Conservation (phyloP, 2,888 invertebrate species). For the Synanthedon vespiformis region DNA sequence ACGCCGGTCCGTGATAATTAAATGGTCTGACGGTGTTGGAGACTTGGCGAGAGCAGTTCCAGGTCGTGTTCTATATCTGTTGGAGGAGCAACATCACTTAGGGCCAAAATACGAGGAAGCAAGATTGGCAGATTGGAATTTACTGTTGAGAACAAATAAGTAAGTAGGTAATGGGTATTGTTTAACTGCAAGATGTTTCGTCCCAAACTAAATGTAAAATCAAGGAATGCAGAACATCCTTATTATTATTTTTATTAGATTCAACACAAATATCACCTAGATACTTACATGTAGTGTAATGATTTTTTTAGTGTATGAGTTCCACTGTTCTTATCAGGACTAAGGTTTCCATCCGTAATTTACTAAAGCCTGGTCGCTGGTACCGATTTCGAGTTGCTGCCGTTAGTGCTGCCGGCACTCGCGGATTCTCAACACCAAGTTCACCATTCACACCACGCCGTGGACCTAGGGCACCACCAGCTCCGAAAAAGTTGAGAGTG, state of each 20-base stretch:
- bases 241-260: too few relatives aligned
- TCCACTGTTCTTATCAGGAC: constrained; percentile 32
- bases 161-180: constrained; percentile 16
- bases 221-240: too few relatives aligned
- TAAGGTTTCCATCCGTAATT: constrained; percentile 62
- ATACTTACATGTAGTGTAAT: too few relatives aligned
- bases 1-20: constrained; percentile 56
- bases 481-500: constrained; percentile 72
- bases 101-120: constrained; percentile 75
- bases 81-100: constrained; percentile 79
- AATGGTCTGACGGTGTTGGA: constrained; percentile 56
- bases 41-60: constrained; percentile 53
- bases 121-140: constrained; percentile 75
- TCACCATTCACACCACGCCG: constrained; percentile 69
- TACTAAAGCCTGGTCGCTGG: constrained; percentile 79
- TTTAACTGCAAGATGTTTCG: too few relatives aligned
- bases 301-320: constrained; percentile 4
- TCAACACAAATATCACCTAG: too few relatives aligned
- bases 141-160: constrained; percentile 65
- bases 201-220: too few relatives aligned
- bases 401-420: constrained; percentile 77
- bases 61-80: constrained; percentile 63
- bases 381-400: constrained; percentile 84
- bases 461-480: constrained; percentile 72
- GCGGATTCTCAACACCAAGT: constrained; percentile 76